Evolutionary conservation across 1,140 invertebrate species (phyloP).

Genomic region (Yoshiicerus persimilis): DNA sequence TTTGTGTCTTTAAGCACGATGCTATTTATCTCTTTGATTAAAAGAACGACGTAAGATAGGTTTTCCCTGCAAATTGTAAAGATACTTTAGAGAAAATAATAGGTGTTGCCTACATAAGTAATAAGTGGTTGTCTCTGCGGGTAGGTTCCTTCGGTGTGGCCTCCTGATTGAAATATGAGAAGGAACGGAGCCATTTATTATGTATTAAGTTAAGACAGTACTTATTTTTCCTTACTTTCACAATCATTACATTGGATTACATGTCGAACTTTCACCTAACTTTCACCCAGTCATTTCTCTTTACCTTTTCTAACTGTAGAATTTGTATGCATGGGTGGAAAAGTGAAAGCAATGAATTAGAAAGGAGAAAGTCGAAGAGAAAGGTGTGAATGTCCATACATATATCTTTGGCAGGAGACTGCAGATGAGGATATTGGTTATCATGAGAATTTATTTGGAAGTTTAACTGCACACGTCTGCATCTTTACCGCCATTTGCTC

Average conservation of each 20-base stretch:
- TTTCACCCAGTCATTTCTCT: not conserved
- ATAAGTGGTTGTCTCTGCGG: not conserved
- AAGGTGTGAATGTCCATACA: conserved; percentile 12
- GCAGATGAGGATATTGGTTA: conserved; percentile 19
- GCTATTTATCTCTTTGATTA: not conserved
- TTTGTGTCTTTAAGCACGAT: not conserved
- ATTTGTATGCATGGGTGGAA: not conserved
- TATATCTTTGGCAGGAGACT: not conserved
- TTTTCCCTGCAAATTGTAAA: too few species aligned
- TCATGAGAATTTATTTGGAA: conserved; percentile 8
- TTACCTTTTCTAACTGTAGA: not conserved
- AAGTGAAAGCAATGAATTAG: not conserved
- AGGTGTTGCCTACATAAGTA: not conserved
- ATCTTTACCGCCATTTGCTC: not conserved
- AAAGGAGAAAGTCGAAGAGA: not conserved
- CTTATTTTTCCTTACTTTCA: not conserved
- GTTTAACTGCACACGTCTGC: conserved; percentile 15
- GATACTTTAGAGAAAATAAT: not conserved
- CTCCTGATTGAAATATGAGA: not conserved
- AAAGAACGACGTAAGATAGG: not conserved
- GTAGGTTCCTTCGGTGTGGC: not conserved
- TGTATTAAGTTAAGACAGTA: not conserved
- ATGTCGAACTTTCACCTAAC: not conserved
- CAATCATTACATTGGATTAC: not conserved
- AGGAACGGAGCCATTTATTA: not conserved